A percentile compares a stretch with the other conserved stretches of the same genome.
Evolutionary conservation across 2,113 vertebrate genomes (phyloP).

Genomic region (Emydura subglobosa): DNA sequence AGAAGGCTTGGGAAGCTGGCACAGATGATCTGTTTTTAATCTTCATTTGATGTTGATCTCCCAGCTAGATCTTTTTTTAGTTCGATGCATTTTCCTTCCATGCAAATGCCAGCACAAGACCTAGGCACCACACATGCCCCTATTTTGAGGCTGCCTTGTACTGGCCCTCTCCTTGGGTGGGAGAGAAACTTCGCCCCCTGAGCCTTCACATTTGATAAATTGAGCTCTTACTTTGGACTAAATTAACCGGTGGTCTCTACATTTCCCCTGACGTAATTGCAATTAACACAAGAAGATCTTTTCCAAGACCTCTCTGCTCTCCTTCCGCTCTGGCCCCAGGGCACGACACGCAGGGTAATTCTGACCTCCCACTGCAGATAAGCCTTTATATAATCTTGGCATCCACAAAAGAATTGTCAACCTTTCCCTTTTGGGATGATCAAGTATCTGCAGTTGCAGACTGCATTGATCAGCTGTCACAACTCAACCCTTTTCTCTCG

Average conservation of each 20-base stretch:
- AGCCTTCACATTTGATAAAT: neutral
- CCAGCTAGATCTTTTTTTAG: neutral
- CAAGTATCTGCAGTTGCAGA: neutral
- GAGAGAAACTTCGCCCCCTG: fast-evolving
- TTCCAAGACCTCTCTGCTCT: neutral
- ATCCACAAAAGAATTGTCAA: neutral
- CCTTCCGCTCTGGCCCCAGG: neutral
- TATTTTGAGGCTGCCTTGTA: neutral
- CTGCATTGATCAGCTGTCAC: neutral
- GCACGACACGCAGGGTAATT: neutral
- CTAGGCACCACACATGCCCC: fast-evolving
- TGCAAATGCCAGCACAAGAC: neutral
- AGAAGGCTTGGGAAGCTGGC: neutral
- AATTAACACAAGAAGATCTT: neutral
- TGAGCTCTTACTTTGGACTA: neutral
- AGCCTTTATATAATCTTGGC: neutral
- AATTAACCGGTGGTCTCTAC: neutral
- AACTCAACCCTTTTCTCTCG: neutral
- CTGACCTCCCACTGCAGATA: neutral
- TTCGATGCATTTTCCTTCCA: neutral
- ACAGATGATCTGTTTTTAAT: neutral
- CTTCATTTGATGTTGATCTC: neutral
- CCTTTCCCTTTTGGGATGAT: neutral
- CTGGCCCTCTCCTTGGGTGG: neutral
- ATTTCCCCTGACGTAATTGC: neutral